Conservation (phyloP, 2,797 vertebrate species). For the Poliocrania exsul region DNA sequence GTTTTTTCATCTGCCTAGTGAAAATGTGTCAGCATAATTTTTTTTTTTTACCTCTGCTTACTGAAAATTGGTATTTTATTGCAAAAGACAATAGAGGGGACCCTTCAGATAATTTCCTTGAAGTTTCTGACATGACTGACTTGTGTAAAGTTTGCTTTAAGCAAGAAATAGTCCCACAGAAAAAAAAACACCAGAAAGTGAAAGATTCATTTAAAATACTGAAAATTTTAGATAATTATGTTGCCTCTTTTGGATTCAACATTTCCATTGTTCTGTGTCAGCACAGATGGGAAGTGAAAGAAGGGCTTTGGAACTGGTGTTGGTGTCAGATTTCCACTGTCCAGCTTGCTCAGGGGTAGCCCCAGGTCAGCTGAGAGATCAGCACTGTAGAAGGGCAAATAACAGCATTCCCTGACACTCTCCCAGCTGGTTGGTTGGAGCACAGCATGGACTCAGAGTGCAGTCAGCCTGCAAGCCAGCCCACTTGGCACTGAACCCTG, state of each 20-base stretch:
- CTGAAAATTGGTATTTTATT: not conserved
- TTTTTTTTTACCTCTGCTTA: not conserved
- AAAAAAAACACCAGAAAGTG: not conserved
- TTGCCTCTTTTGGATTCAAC: not conserved
- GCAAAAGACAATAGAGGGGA: not conserved
- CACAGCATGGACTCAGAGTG: accelerated
- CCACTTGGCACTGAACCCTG: not conserved
- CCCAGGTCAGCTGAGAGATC: not conserved
- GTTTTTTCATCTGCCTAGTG: not conserved
- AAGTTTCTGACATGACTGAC: not conserved
- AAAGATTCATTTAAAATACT: not conserved
- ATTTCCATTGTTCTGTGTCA: not conserved
- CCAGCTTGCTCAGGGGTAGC: not conserved
- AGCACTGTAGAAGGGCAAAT: not conserved
- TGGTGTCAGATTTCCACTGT: not conserved
- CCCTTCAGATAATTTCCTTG: not conserved
- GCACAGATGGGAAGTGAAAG: not conserved
- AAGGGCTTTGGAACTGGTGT: not conserved
- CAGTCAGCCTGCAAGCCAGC: not conserved
- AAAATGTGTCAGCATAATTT: not conserved
- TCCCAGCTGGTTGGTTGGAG: not conserved
- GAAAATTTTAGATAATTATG: not conserved
- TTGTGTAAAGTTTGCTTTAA: not conserved
- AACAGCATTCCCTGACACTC: not conserved
- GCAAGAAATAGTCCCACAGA: not conserved